Percentiles rank a stretch among this genome's conserved stretches.
phyloP scores from a whole-genome alignment of 2,888 invertebrate species.

The Ferdinandea cuprea region DNA sequence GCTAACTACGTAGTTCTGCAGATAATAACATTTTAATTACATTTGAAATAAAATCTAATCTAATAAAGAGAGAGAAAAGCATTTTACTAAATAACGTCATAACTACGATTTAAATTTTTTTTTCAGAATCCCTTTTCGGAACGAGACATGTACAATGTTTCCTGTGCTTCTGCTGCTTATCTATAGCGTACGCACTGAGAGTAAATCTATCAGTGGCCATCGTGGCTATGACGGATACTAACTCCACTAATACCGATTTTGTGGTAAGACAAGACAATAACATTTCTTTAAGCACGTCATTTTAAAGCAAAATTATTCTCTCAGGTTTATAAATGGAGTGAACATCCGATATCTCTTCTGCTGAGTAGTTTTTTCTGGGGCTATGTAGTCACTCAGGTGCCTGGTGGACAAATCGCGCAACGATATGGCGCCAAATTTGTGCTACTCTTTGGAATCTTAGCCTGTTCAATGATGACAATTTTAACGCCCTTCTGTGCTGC shows the following conservation, averaged over 20 bases:
- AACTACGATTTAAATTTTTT: constrained; percentile 39
- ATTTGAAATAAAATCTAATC: neutral
- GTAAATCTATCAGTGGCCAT: constrained; percentile 89
- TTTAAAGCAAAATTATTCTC: constrained; percentile 28
- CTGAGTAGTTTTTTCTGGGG: constrained; percentile 88
- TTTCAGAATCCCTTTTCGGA: constrained; percentile 84
- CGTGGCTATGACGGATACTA: constrained; percentile 88
- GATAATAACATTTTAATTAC: neutral
- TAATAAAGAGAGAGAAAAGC: neutral
- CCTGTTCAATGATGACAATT: constrained; percentile 87
- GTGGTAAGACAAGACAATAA: constrained; percentile 79
- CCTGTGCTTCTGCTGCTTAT: constrained; percentile 86
- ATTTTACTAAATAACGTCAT: neutral
- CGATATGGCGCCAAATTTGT: constrained; percentile 88
- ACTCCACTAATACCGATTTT: constrained; percentile 82
- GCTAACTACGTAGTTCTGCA: neutral
- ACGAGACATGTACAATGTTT: constrained; percentile 87
- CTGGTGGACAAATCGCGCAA: constrained; percentile 88
- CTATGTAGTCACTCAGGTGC: constrained; percentile 86
- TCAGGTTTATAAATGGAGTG: constrained; percentile 86
- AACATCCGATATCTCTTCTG: constrained; percentile 84
- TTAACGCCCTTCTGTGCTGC: constrained; percentile 88
- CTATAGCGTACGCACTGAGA: constrained; percentile 87
- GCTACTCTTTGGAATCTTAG: constrained; percentile 84
- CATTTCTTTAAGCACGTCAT: neutral